Percentiles rank a stretch among this genome's conserved stretches.
Evolutionary conservation across 1,140 invertebrate species (phyloP).

Genomic region (Myzus persicae): DNA sequence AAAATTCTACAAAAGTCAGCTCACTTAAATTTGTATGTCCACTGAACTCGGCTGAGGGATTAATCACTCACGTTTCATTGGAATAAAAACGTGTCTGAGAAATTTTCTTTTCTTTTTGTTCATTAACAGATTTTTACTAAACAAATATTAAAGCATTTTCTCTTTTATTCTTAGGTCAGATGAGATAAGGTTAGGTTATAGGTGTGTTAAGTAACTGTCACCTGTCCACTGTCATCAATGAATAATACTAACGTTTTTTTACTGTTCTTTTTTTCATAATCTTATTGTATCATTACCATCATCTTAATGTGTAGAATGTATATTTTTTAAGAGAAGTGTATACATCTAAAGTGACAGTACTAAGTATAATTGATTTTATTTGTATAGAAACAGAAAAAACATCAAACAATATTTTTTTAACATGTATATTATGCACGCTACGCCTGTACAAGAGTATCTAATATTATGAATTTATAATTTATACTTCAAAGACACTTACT

Average conservation of each 20-base stretch:
- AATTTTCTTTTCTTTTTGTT: conserved; percentile 25
- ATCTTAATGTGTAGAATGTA: neutral
- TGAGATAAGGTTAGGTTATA: neutral
- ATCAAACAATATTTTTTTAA: too few species aligned
- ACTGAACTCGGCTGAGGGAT: neutral
- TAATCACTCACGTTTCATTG: conserved; percentile 8
- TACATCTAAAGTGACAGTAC: neutral
- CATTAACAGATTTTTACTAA: neutral
- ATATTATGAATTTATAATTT: neutral
- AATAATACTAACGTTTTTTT: neutral
- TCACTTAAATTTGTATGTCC: too few species aligned
- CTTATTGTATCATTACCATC: neutral
- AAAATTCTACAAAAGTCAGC: neutral
- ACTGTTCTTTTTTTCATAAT: neutral
- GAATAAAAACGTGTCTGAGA: conserved; percentile 14
- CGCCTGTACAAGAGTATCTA: neutral
- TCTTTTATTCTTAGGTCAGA: neutral
- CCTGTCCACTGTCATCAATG: neutral
- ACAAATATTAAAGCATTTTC: neutral
- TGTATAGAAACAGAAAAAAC: neutral
- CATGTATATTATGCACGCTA: too few species aligned
- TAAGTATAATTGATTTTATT: neutral
- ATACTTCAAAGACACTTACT: neutral
- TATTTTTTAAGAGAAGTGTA: neutral
- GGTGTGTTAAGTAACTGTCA: neutral